Base-by-base conservation (phyloP, 1,140 invertebrate genomes). In the Acromyrmex heyeri region DNA sequence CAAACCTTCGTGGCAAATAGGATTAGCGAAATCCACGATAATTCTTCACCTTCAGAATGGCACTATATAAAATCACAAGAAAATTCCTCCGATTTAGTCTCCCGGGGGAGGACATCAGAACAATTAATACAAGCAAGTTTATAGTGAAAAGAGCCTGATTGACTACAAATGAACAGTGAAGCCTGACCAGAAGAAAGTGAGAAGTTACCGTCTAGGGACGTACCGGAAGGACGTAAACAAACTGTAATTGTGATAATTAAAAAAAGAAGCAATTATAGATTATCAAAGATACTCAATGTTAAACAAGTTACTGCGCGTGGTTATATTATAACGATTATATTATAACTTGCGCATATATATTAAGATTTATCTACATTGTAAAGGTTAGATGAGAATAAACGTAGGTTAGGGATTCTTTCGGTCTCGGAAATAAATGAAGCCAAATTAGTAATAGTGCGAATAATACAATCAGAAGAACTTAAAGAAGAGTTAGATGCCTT, bases 21-120 rank as follows among this genome's bases (percentile, higher is more conserved):
- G 69, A 89, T 95, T 2, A 65, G 81, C 0, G 91, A 94, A 57
- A 95, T 95, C 27, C 86, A 92, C 44, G 89, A 92, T 24, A 59
- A 90, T 0, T 88, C 91, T 3, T 18, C 73, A 0, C 3, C 55
- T n/a, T 21, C 50, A 24, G 48, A 73, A 10, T 95, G 94, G 94
- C 79, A 72, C 16, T 92, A 95, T 72, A 92, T 95, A 6, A 87
- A 86, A 7, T 88, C 44, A 91, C 5, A 64, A 86, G 14, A 85
- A 91, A 95, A 95, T 87, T 94, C 93, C 0, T 93, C 94, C 4
- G 94, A 95, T 78, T 38, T 92, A 14, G 73, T 92, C 0, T 94
- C 93, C 1, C 72, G 94, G 38, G 94, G 93, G 5, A 21, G 90
- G 57, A 27, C 50, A 10, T 79, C 93, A 18, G 44, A 62, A 5